Conservation (phyloP, 2,797 vertebrate species). For the Sebastes goodei region DNA sequence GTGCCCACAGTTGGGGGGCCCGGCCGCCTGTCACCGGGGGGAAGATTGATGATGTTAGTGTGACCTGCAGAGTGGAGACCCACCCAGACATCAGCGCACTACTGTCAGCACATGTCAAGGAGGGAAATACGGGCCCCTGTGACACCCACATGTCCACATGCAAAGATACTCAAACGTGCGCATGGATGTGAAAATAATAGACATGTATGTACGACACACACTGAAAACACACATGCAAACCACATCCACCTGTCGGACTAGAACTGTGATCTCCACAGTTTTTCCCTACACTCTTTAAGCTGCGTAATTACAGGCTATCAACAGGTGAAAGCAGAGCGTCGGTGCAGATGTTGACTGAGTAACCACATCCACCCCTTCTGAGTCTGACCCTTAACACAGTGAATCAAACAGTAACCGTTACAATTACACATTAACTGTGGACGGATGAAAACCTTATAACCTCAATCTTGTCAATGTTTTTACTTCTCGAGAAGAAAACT, state of each 20-base stretch:
- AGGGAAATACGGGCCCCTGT: constrained; percentile 43
- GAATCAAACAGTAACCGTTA: constrained; percentile 41
- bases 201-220: neutral
- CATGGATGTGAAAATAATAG: constrained; percentile 28
- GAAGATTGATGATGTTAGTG: constrained; percentile 90
- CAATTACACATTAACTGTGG: constrained; percentile 6
- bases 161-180: constrained; percentile 17
- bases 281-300: constrained; percentile 28
- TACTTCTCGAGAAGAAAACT: neutral
- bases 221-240: constrained; percentile 25
- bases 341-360: constrained; percentile 52
- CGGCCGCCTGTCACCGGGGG: constrained; percentile 77
- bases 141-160: constrained; percentile 16
- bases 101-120: constrained; percentile 80
- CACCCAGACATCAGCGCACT: constrained; percentile 77
- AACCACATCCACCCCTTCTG: constrained; percentile 27
- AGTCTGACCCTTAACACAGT: constrained; percentile 24
- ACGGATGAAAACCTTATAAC: constrained; percentile 9
- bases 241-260: constrained; percentile 63
- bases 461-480: neutral
- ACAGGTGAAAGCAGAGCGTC: constrained; percentile 56
- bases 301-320: constrained; percentile 60
- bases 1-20: constrained; percentile 80
- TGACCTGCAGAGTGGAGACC: constrained; percentile 84
- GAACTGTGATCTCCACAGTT: constrained; percentile 58